These are phyloP conservation scores for Leptinotarsa tumamoca DNA, from an alignment of 2,888 invertebrate species.

Conservation along the genomic window DNA sequence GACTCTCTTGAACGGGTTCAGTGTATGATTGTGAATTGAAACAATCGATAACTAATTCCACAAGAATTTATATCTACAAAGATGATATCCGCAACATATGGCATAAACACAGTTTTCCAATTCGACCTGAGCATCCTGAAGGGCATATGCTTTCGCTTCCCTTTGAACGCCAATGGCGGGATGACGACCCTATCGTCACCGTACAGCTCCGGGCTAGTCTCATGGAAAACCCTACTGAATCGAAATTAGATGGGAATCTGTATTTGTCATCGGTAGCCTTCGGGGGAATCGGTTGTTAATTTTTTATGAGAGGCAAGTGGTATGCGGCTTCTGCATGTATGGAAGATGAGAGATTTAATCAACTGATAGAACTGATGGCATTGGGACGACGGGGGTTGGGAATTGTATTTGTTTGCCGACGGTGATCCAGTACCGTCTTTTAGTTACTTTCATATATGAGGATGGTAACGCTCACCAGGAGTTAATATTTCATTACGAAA, in stretches of 20 bases:
- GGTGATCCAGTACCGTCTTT: conserved; percentile 13
- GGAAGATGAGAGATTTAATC: conserved; percentile 41
- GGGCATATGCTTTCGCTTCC: neutral
- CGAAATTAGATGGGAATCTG: conserved; percentile 48
- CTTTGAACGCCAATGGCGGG: conserved; percentile 14
- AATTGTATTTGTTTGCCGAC: conserved; percentile 10
- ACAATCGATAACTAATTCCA: too few relatives aligned
- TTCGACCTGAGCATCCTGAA: neutral
- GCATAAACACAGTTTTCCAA: too few relatives aligned
- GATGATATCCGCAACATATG: too few relatives aligned
- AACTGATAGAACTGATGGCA: conserved; percentile 37
- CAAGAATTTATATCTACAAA: too few relatives aligned
- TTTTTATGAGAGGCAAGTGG: conserved; percentile 45
- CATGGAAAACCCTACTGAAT: conserved; percentile 37
- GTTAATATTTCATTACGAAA: neutral
- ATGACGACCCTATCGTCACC: conserved; percentile 3
- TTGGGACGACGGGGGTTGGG: conserved; percentile 20
- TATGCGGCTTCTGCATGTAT: conserved; percentile 35
- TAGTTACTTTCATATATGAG: too few relatives aligned
- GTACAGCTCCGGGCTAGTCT: conserved; percentile 18
- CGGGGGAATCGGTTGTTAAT: conserved; percentile 43
- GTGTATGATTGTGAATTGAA: too few relatives aligned
- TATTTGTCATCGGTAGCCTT: conserved; percentile 46
- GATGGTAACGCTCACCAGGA: neutral
- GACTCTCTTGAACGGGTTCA: too few relatives aligned